phyloP scores from a whole-genome alignment of 2,797 vertebrate species.

The Brachymystax lenok region DNA sequence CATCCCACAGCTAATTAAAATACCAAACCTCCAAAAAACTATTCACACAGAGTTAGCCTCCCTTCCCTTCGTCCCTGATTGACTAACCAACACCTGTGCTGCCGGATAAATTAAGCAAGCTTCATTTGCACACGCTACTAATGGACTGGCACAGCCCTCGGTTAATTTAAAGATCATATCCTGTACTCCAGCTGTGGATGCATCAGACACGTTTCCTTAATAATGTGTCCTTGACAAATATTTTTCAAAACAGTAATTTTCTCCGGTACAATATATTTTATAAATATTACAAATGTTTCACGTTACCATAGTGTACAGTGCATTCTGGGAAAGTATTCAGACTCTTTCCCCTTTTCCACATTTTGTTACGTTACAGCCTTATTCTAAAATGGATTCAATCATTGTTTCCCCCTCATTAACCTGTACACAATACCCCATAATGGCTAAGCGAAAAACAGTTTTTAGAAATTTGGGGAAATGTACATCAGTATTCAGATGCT shows the following conservation, averaged over 20 bases:
- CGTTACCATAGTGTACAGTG: too few species aligned
- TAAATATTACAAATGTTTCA: too few species aligned
- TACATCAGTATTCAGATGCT: too few species aligned
- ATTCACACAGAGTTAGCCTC: conserved; percentile 59
- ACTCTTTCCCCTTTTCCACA: too few species aligned
- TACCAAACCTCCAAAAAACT: conserved; percentile 57
- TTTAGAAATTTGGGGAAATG: too few species aligned
- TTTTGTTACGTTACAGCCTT: too few species aligned
- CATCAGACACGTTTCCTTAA: conserved; percentile 6
- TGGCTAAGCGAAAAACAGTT: too few species aligned
- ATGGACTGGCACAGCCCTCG: conserved; percentile 56
- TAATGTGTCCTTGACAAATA: not conserved
- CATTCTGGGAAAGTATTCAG: too few species aligned
- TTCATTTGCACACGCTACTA: conserved; percentile 70
- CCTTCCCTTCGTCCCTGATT: too few species aligned
- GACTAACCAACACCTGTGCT: conserved; percentile 75
- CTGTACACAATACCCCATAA: too few species aligned
- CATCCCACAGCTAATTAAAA: conserved; percentile 75
- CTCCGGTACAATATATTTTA: not conserved
- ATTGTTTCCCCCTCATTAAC: too few species aligned
- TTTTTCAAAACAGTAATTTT: not conserved
- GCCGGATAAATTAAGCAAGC: conserved; percentile 69
- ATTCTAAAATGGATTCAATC: too few species aligned
- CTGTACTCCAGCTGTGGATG: conserved; percentile 39
- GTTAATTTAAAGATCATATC: conserved; percentile 56